Evolutionary conservation across 2,888 invertebrate species (phyloP), one percentile per base, ranked within the genome.

Genomic region (Cheiracanthium punctorium): DNA sequence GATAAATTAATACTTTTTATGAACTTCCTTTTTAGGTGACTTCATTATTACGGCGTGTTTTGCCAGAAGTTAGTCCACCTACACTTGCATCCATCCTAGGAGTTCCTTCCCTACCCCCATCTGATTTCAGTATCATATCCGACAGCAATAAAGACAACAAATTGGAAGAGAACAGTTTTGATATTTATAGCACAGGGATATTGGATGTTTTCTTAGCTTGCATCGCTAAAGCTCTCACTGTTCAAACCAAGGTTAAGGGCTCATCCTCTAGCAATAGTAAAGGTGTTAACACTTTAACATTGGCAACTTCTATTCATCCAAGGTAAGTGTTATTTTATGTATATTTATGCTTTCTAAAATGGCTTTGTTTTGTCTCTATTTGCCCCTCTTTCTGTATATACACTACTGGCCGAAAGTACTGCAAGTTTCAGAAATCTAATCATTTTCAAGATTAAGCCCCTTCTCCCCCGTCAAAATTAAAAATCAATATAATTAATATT

Each of bases 121-220:
- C 94, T 72, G 95, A 96, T 91, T 95, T 95, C 91, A 95, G 95
- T 90, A 95, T 95, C 86, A 94, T 95, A 1, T 93, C 95, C 0
- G 93, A 93, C 1, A 91, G 67, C 20, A 84, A 92, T n/a, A 93
- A 92, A 89, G 93, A 93, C 90, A 91, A 92, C 0, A 90, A 92
- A 30, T 91, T 92, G 28, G 91, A 90, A 5, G 90, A 90, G 24
- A 91, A 84, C 10, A 80, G 91, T 28, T 94, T 94, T 89, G 93
- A 94, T 90, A 92, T 93, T 81, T 92, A 94, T 89, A 92, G 92
- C 69, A 92, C 95, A 48, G 96, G 97, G 1, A 94, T 98, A 82
- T 92, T 98, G 81, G 98, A 98, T 90, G 96, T 98, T 81, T 95
- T 98, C 90, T 93, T 98, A 82, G 95, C 96, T 88, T 96, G 97